phyloP scores from a whole-genome alignment of 2,888 invertebrate genomes.

The Baronia brevicornis region DNA sequence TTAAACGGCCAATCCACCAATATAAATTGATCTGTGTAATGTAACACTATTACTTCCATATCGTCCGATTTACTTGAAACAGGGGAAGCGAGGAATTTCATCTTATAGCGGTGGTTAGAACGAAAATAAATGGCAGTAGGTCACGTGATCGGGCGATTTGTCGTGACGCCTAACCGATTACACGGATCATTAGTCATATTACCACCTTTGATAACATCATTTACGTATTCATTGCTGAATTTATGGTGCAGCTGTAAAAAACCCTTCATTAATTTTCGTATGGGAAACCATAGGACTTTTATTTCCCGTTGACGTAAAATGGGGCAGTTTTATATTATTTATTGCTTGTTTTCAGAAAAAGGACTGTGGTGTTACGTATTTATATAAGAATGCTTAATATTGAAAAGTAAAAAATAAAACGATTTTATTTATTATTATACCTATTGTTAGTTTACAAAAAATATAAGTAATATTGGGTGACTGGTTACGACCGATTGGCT shows the following conservation, averaged over 20 bases:
- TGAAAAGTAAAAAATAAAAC: no score
- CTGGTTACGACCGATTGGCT: no score
- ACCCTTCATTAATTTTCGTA: constrained; percentile 20
- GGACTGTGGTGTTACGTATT: no score
- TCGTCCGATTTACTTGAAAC: background rate
- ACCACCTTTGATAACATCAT: constrained; percentile 68
- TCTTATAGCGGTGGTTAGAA: constrained; percentile 22
- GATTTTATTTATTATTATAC: no score
- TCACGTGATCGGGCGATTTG: constrained; percentile 69
- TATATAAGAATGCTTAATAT: no score
- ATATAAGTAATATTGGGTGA: no score
- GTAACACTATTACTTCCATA: background rate
- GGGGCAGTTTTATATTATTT: no score
- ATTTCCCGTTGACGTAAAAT: constrained; percentile 11
- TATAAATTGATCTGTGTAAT: constrained; percentile 25
- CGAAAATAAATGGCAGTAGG: constrained; percentile 52
- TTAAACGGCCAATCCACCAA: constrained; percentile 27
- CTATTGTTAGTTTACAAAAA: no score
- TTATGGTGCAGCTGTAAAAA: constrained; percentile 21
- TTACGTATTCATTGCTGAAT: constrained; percentile 45
- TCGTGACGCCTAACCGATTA: constrained; percentile 64
- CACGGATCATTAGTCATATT: constrained; percentile 66
- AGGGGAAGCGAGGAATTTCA: constrained; percentile 12
- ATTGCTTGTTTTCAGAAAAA: no score
- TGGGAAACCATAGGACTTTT: constrained; percentile 11